phyloP scores from a whole-genome alignment of 2,888 invertebrate species.

The Melanophora roralis region DNA sequence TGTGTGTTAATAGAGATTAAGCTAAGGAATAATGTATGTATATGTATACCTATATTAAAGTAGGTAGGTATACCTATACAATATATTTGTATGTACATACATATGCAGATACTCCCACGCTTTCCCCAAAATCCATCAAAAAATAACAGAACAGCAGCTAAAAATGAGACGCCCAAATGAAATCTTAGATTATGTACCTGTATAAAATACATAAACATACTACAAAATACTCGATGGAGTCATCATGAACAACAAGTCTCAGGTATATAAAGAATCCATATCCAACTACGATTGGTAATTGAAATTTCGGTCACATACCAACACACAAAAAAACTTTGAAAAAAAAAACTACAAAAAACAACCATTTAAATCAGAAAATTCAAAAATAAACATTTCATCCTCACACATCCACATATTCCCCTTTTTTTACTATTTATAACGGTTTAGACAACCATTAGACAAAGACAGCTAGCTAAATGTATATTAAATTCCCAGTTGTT shows the following conservation, averaged over 20 bases:
- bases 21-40: neutral
- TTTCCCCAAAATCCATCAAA: neutral
- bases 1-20: constrained; percentile 24
- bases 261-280: constrained; percentile 39
- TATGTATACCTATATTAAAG: no score
- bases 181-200: constrained; percentile 51
- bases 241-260: constrained; percentile 27
- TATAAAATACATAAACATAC: constrained; percentile 28
- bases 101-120: constrained; percentile 59
- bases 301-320: constrained; percentile 76
- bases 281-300: constrained; percentile 69
- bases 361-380: constrained; percentile 18
- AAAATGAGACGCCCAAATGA: constrained; percentile 56
- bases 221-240: constrained; percentile 33
- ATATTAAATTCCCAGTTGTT: constrained; percentile 71
- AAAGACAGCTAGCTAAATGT: constrained; percentile 52
- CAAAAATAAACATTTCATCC: neutral
- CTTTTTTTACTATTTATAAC: constrained; percentile 50
- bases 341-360: constrained; percentile 47
- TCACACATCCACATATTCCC: constrained; percentile 32
- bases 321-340: constrained; percentile 62
- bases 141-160: neutral
- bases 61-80: no score
- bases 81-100: no score
- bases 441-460: constrained; percentile 59